phyloP scores from a whole-genome alignment of 2,113 vertebrate genomes.

The Alces alces region DNA sequence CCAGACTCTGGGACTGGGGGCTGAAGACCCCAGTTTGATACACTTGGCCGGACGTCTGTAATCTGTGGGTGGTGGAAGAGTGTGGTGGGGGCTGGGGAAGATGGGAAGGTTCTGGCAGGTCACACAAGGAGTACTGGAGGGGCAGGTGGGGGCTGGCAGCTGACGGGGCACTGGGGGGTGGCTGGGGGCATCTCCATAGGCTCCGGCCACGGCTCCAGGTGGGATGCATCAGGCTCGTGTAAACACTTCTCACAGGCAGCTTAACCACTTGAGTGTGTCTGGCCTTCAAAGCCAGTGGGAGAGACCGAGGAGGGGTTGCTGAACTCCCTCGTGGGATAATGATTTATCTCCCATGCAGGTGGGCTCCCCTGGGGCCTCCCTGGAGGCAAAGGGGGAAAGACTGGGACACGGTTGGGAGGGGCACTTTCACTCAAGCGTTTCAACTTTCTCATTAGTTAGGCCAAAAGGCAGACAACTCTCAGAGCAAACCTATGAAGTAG shows the following conservation, averaged over 20 bases:
- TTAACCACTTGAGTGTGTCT: conserved; percentile 77
- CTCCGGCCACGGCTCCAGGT: conserved; percentile 49
- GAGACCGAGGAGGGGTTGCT: conserved; percentile 55
- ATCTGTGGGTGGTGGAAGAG: neutral
- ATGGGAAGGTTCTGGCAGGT: neutral
- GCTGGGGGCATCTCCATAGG: conserved; percentile 53
- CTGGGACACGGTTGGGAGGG: neutral
- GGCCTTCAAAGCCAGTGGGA: conserved; percentile 73
- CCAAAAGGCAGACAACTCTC: neutral
- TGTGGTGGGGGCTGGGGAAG: neutral
- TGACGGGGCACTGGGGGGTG: conserved; percentile 1
- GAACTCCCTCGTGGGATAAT: conserved; percentile 64
- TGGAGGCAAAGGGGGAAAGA: neutral
- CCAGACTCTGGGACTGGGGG: neutral
- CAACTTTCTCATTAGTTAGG: neutral
- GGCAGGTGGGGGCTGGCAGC: conserved; percentile 20
- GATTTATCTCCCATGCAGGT: conserved; percentile 72
- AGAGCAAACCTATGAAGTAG: neutral
- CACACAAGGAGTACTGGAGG: neutral
- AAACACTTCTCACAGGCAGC: conserved; percentile 69
- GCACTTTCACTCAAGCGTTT: neutral
- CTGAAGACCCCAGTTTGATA: neutral
- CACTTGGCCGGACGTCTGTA: neutral
- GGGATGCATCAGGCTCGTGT: conserved; percentile 59
- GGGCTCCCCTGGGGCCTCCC: conserved; percentile 53